These are phyloP conservation scores for Orbicella faveolata DNA, from an alignment of 64 coral and sea anemone genomes.

Conservation along the genomic window DNA sequence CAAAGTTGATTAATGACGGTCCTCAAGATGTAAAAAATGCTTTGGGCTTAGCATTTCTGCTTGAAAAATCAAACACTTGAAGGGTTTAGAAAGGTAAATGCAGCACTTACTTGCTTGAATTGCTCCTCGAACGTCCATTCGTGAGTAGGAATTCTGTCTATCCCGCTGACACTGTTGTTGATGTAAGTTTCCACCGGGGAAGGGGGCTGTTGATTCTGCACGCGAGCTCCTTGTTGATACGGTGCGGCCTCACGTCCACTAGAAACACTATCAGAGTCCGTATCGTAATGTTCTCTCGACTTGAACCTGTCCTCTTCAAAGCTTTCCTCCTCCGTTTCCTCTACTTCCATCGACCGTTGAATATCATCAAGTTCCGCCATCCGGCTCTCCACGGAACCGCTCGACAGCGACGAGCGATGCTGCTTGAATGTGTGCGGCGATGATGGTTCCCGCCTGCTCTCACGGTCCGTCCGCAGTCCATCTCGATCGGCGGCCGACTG, in stretches of 20 bases:
- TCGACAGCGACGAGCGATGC: conserved; percentile 44
- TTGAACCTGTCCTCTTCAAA: conserved; percentile 74
- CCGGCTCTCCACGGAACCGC: conserved; percentile 81
- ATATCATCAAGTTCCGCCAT: conserved; percentile 98
- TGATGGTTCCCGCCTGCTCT: conserved; percentile 38
- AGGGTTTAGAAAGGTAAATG: background rate
- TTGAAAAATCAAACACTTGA: conserved; percentile 37
- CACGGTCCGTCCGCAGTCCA: conserved; percentile 30
- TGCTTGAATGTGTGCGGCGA: conserved; percentile 73
- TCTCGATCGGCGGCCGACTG: conserved; percentile 27
- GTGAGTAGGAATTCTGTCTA: conserved; percentile 75
- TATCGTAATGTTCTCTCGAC: conserved; percentile 69
- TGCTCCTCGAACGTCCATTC: conserved; percentile 97
- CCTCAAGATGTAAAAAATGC: conserved; percentile 37
- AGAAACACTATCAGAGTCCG: conserved; percentile 63
- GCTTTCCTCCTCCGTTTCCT: conserved; percentile 83
- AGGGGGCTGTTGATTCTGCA: conserved; percentile 59
- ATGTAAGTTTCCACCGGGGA: conserved; percentile 48
- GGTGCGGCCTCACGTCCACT: conserved; percentile 54
- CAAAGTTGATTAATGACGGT: conserved; percentile 50
- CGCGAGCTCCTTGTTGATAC: conserved; percentile 56
- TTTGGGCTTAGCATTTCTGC: conserved; percentile 19
- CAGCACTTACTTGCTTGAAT: conserved; percentile 85
- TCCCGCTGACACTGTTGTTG: conserved; percentile 65
- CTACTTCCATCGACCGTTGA: conserved; percentile 95